phyloP scores from a whole-genome alignment of 2,888 invertebrate species.

The Cynaeus angustus region DNA sequence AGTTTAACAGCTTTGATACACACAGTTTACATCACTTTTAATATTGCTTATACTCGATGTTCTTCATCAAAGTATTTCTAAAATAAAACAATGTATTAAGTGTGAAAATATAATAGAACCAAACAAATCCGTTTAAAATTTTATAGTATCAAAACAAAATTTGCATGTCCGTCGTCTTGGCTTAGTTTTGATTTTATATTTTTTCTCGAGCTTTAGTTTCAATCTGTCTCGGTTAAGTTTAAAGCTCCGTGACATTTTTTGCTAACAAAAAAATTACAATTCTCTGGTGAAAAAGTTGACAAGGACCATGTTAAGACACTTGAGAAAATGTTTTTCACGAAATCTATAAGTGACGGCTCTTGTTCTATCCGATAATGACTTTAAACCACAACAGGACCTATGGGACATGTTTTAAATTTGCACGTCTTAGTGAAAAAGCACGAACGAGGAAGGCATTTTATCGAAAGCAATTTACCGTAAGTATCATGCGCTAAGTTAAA shows the following conservation, averaged over 20 bases:
- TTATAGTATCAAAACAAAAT: too few species aligned
- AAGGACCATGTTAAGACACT: background rate
- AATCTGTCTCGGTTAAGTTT: background rate
- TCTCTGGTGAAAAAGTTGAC: background rate
- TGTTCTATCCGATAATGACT: constrained; percentile 26
- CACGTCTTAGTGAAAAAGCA: constrained; percentile 63
- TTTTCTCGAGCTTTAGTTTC: background rate
- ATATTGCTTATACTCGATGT: background rate
- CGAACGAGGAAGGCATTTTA: constrained; percentile 65
- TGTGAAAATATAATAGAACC: too few species aligned
- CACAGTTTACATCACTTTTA: background rate
- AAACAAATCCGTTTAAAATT: too few species aligned
- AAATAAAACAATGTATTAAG: background rate
- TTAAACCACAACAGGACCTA: constrained; percentile 56
- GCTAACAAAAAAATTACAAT: background rate
- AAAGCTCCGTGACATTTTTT: background rate
- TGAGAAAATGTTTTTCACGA: constrained; percentile 2
- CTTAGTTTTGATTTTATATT: background rate
- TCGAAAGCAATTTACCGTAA: constrained; percentile 67
- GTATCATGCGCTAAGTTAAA: constrained; percentile 65
- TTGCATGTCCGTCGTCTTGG: too few species aligned
- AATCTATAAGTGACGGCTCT: constrained; percentile 24
- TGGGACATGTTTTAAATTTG: constrained; percentile 63
- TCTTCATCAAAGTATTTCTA: background rate
- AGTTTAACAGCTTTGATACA: background rate